A percentile compares a stretch with the other conserved stretches of the same genome.
Conservation (phyloP, 2,797 vertebrate species). For the Malacoctenus gilli region DNA sequence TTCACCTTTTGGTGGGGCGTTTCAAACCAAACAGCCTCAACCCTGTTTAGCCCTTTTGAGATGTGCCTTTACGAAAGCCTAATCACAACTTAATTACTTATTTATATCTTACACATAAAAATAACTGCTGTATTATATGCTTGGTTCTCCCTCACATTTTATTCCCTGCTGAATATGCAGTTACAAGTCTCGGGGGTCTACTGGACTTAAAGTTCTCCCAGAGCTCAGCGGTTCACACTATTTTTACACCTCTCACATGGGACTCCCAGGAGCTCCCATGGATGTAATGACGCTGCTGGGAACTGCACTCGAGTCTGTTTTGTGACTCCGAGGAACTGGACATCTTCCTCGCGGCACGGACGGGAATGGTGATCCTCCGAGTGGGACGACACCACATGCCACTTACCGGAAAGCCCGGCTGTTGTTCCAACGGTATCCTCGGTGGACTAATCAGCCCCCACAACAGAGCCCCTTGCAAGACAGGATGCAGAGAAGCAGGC, state of each 20-base stretch:
- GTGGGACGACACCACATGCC: neutral
- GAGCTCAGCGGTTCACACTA: conserved; percentile 13
- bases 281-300: neutral
- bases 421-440: too few species aligned
- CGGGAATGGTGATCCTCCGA: neutral
- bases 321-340: neutral
- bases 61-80: too few species aligned
- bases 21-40: too few species aligned
- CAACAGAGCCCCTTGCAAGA: neutral
- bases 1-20: too few species aligned
- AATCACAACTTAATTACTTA: too few species aligned
- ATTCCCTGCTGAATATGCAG: conserved; percentile 21
- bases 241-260: conserved; percentile 9
- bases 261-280: conserved; percentile 1
- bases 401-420: neutral
- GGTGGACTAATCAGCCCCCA: neutral
- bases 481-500: neutral
- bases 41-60: too few species aligned
- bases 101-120: too few species aligned
- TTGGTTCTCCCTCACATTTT: neutral
- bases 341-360: neutral
- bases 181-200: conserved; percentile 1
- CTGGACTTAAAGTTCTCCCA: conserved; percentile 2
- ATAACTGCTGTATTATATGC: too few species aligned
- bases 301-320: neutral